Conservation (phyloP, 2,113 vertebrate genomes). For the Chaetura pelagica region DNA sequence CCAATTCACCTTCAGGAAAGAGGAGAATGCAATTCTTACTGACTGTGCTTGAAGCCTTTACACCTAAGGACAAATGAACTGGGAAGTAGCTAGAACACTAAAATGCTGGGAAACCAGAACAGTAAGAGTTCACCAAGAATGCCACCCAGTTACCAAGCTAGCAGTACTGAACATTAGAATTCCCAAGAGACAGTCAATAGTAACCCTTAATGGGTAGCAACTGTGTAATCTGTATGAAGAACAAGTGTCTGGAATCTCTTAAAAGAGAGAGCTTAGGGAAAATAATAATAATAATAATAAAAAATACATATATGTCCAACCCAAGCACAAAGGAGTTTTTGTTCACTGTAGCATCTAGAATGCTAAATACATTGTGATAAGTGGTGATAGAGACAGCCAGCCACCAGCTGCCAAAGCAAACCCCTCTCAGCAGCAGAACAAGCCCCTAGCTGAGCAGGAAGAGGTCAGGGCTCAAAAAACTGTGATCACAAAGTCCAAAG, state of each 20-base stretch:
- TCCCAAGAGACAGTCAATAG: neutral
- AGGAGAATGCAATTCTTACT: neutral
- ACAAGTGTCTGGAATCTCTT: neutral
- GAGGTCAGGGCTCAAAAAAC: neutral
- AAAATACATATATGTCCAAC: too few relatives aligned
- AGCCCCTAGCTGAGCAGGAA: neutral
- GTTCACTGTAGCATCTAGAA: neutral
- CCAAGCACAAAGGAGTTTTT: neutral
- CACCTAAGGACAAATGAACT: neutral
- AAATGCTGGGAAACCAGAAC: neutral
- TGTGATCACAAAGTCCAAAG: neutral
- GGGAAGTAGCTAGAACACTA: neutral
- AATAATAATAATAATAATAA: neutral
- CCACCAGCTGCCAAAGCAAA: conserved; percentile 3
- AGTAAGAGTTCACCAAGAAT: neutral
- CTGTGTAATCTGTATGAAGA: neutral
- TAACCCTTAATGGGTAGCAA: neutral
- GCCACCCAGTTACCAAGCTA: neutral
- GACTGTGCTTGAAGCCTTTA: neutral
- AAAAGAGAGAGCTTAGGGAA: neutral
- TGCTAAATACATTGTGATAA: neutral
- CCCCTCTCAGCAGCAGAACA: neutral
- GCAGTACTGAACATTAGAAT: neutral
- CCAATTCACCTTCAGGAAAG: neutral
- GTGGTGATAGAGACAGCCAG: neutral